These are phyloP conservation scores for Drosophila dunni DNA, from an alignment of 1,140 invertebrate species.

Conservation along the genomic window DNA sequence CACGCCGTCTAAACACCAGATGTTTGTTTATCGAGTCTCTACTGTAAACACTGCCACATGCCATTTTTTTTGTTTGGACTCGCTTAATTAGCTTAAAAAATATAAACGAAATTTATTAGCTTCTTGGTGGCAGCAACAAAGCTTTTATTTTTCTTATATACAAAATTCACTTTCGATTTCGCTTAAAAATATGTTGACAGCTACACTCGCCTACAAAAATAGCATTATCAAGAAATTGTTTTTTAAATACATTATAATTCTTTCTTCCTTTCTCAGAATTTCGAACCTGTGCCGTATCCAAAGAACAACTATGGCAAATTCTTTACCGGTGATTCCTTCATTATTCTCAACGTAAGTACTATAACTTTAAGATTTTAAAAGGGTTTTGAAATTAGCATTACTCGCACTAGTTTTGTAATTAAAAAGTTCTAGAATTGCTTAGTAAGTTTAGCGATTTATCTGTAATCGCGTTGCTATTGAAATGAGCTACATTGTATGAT, in stretches of 20 bases:
- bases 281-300: constrained; percentile 91
- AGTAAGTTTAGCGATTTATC: no score
- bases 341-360: constrained; percentile 92
- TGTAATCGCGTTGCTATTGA: no score
- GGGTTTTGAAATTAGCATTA: no score
- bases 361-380: background rate
- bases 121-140: constrained; percentile 17
- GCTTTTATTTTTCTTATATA: constrained; percentile 25
- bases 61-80: constrained; percentile 3
- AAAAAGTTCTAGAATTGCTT: no score
- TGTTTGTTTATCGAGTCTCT: constrained; percentile 23
- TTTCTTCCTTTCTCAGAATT: constrained; percentile 88
- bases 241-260: constrained; percentile 49
- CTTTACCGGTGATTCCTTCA: constrained; percentile 95
- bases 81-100: constrained; percentile 61
- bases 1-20: constrained; percentile 56
- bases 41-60: constrained; percentile 22
- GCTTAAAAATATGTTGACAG: constrained; percentile 31
- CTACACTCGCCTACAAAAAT: constrained; percentile 13
- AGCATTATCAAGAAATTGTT: constrained; percentile 32
- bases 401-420: no score
- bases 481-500: no score
- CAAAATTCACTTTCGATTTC: constrained; percentile 16
- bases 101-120: constrained; percentile 63
- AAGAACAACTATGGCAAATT: constrained; percentile 94